These are phyloP conservation scores for Lagorchestes hirsutus DNA, from an alignment of 2,797 vertebrate species.

Conservation along the genomic window DNA sequence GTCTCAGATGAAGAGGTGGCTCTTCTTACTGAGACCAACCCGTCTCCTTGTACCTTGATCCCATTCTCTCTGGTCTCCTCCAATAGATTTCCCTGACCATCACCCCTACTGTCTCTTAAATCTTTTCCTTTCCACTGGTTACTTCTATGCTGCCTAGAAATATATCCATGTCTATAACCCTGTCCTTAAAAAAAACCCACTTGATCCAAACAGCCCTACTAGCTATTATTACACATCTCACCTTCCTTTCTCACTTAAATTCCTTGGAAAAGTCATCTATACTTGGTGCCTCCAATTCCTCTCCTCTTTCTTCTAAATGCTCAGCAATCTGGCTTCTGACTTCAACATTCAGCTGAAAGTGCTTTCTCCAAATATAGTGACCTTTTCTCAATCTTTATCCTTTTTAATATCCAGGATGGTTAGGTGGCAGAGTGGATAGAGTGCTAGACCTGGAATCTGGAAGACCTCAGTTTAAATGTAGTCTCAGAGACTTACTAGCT, in stretches of 20 bases:
- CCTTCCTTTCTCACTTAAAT: background rate
- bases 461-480: background rate
- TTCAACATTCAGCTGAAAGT: background rate
- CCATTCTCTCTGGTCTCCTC: background rate
- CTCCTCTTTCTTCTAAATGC: background rate
- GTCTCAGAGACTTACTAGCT: background rate
- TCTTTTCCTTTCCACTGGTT: background rate
- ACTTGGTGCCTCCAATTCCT: background rate
- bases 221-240: constrained; percentile 7
- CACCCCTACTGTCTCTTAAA: background rate
- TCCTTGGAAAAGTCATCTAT: background rate
- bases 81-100: background rate
- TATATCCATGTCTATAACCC: background rate
- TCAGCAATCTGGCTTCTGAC: background rate
- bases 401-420: background rate
- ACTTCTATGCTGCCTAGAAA: background rate
- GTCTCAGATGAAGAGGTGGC: background rate
- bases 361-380: background rate
- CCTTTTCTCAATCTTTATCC: background rate
- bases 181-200: background rate
- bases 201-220: background rate
- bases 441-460: background rate
- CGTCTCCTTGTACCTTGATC: background rate
- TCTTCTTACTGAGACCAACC: background rate
- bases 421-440: background rate